phyloP scores from a whole-genome alignment of 2,113 vertebrate species.

The Pagrus major region DNA sequence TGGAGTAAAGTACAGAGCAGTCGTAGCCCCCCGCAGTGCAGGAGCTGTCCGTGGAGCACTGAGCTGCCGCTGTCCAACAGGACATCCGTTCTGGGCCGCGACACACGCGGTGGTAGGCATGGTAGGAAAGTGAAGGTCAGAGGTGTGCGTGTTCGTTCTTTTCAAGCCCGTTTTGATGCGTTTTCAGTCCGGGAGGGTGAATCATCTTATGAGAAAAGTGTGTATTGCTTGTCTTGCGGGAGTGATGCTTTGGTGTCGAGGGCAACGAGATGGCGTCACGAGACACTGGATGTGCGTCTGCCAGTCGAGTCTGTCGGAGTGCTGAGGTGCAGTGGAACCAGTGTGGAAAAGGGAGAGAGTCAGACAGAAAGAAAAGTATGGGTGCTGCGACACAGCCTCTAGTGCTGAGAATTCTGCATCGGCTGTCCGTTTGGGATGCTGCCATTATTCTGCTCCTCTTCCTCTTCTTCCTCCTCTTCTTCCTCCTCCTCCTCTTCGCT shows the following conservation, averaged over 20 bases:
- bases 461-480: conserved; percentile 82
- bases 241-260: conserved; percentile 64
- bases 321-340: conserved; percentile 65
- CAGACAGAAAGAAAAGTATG: conserved; percentile 2
- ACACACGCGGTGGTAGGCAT: conserved; percentile 41
- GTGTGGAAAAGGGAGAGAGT: conserved; percentile 54
- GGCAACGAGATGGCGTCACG: conserved; percentile 28
- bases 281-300: conserved; percentile 25
- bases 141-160: conserved; percentile 24
- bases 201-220: conserved; percentile 1
- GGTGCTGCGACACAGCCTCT: conserved; percentile 50
- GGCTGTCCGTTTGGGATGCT: conserved; percentile 83
- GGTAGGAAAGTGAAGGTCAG: conserved; percentile 4
- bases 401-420: conserved; percentile 77
- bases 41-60: conserved; percentile 55
- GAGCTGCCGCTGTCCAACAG: conserved; percentile 34
- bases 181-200: conserved; percentile 36
- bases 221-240: conserved; percentile 56
- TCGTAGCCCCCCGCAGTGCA: conserved; percentile 31
- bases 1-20: conserved; percentile 44
- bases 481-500: conserved; percentile 88
- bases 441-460: conserved; percentile 77
- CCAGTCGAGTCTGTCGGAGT: conserved; percentile 45
- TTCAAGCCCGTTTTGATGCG: conserved; percentile 22
- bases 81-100: conserved; percentile 36